A percentile compares a stretch with the other conserved stretches of the same genome.
phyloP scores from a whole-genome alignment of 2,888 invertebrate genomes.

The Acanthoscelides obtectus region DNA sequence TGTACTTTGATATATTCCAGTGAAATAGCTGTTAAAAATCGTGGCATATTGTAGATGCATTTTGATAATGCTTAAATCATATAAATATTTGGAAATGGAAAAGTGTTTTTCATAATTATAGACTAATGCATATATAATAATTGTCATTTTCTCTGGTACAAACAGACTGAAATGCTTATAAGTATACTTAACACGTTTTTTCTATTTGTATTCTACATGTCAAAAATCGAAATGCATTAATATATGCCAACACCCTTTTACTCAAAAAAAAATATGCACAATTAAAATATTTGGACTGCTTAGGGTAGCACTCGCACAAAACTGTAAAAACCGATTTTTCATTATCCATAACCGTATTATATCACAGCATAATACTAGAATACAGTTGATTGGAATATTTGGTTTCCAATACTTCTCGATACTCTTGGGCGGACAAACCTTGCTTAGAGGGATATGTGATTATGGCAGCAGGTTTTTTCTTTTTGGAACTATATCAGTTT shows the following conservation, averaged over 20 bases:
- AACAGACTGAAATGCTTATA: too few relatives aligned
- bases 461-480: too few relatives aligned
- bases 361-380: too few relatives aligned
- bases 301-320: constrained; percentile 21
- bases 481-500: too few relatives aligned
- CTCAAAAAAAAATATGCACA: constrained; percentile 1
- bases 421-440: too few relatives aligned
- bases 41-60: neutral
- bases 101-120: too few relatives aligned
- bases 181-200: neutral
- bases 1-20: neutral
- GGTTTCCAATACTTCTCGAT: neutral
- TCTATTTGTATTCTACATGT: neutral
- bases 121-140: too few relatives aligned
- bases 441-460: too few relatives aligned
- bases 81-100: too few relatives aligned
- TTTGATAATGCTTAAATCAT: neutral
- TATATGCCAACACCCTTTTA: neutral
- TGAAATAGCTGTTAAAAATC: neutral
- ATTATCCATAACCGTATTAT: constrained; percentile 11
- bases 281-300: constrained; percentile 13
- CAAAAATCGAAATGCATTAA: neutral
- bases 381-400: neutral
- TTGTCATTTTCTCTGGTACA: too few relatives aligned
- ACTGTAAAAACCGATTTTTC: constrained; percentile 15